Evolutionary conservation across 2,113 vertebrate genomes (phyloP).

Genomic region (Mesocricetus auratus): DNA sequence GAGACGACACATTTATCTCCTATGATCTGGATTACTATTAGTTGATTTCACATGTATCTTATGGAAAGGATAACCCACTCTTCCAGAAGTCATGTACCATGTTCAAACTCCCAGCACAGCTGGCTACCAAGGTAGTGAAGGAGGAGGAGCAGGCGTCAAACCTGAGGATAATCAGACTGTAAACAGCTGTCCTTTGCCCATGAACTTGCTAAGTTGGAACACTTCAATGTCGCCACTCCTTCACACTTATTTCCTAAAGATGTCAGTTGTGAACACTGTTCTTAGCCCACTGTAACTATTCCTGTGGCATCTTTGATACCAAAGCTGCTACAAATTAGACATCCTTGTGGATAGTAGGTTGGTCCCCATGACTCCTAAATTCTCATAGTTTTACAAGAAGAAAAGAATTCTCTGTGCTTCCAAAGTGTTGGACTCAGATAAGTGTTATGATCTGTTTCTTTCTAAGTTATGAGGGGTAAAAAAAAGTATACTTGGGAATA

Average conservation of each 20-base stretch:
- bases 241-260: neutral
- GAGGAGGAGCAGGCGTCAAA: neutral
- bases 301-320: neutral
- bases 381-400: neutral
- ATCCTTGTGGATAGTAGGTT: neutral
- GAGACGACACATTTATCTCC: neutral
- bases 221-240: neutral
- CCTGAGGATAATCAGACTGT: fast-evolving
- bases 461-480: neutral
- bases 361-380: neutral
- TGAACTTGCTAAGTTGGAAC: neutral
- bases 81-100: neutral
- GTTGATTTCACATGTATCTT: neutral
- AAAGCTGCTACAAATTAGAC: neutral
- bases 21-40: neutral
- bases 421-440: neutral
- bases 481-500: neutral
- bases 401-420: neutral
- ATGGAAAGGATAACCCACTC: neutral
- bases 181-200: neutral
- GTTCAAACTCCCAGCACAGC: neutral
- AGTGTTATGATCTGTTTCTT: neutral
- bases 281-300: neutral
- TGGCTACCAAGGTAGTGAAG: neutral
- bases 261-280: neutral